Evolutionary conservation across 2,113 vertebrate species (phyloP).

Genomic region (Sylvietta virens): DNA sequence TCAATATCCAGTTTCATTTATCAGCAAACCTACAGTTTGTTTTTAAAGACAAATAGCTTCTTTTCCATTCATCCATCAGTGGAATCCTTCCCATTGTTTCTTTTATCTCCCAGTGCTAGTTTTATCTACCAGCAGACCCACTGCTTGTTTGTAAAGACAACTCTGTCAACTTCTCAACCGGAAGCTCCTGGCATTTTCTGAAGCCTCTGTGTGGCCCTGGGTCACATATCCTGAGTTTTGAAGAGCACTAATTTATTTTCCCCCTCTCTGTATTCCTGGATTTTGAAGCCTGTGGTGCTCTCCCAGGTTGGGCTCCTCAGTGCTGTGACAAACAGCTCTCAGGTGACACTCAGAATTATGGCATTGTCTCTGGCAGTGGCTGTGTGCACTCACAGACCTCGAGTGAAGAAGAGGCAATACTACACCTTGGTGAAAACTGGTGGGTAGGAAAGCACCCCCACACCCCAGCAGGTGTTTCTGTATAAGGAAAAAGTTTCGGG

Average conservation of each 20-base stretch:
- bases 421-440: accelerated
- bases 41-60: too few species aligned
- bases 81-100: too few species aligned
- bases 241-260: not conserved
- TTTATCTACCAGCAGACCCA: too few species aligned
- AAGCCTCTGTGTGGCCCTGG: not conserved
- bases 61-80: too few species aligned
- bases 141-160: too few species aligned
- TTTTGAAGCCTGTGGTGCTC: not conserved
- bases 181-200: not conserved
- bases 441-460: too few species aligned
- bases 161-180: too few species aligned
- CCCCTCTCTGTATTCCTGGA: not conserved
- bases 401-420: not conserved
- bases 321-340: not conserved
- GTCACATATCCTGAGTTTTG: not conserved
- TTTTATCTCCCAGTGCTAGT: too few species aligned
- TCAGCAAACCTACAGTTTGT: too few species aligned
- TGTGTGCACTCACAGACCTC: not conserved
- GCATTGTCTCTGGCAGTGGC: not conserved
- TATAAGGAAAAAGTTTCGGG: too few species aligned
- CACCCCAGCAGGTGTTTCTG: too few species aligned
- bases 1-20: too few species aligned
- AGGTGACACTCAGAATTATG: not conserved
- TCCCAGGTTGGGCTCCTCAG: not conserved